Evolutionary conservation across 92 coral and sea anemone genomes (phyloP), one percentile per base, ranked within the genome.

Genomic region (Epizoanthus stellaris): DNA sequence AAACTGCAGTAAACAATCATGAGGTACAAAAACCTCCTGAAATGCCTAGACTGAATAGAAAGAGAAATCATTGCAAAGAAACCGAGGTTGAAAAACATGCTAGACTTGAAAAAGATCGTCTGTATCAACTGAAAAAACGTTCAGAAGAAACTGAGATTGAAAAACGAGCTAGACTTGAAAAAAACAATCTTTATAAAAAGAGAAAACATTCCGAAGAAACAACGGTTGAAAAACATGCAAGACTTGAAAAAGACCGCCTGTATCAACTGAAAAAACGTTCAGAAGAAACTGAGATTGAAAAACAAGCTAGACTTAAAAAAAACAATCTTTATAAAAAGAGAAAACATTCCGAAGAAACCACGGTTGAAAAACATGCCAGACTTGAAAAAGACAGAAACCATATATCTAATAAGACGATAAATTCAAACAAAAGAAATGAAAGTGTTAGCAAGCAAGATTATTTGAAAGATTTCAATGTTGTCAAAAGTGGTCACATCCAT

Each of bases 401-500:
- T 82, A 49, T 54, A 23, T 38, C 76, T 42, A 43, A 82, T 8
- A 82, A 69, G 25, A 67, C 54, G 70, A 39, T 25, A 54, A 60
- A 49, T 56, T 59, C 43, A 57, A 73, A 71, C 75, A 85, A 85
- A 85, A 75, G 60, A 77, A 71, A 85, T 38, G 59, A 82, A 60
- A 42, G 47, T 42, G 47, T 42, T 42, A 42, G 47, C 89, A 76
- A 77, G 85, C 85, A 43, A 85, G 76, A 72, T 58, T 88, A 73
- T 82, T 75, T 82, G 45, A 73, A 82, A 15, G 57, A 69, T 47
- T 88, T 83, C 75, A 77, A 88, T 85, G 39, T n/a, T 57, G 42
- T 52, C 12, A 54, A 39, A 75, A 65, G 73, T 87, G 90, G 90
- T 70, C 30, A 64, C 30, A 66, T 82, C 42, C 87, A 88, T 80